phyloP scores from a whole-genome alignment of 2,888 invertebrate genomes.

The Tachystola acroxantha region DNA sequence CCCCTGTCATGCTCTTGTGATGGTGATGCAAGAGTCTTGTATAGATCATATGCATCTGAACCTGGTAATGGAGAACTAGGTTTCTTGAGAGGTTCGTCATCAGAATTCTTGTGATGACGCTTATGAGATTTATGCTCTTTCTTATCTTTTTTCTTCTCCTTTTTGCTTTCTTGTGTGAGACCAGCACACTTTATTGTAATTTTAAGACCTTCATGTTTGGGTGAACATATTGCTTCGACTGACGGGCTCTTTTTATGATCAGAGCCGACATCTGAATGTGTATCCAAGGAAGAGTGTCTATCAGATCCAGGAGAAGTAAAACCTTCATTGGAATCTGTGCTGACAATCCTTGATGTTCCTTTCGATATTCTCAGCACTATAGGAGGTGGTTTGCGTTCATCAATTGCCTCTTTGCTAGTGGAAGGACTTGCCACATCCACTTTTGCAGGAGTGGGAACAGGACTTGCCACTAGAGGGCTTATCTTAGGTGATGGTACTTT shows the following conservation, averaged over 20 bases:
- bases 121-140: slow-evolving; percentile 76
- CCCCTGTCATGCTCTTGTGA: slow-evolving; percentile 44
- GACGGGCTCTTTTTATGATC: slow-evolving; percentile 65
- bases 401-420: slow-evolving; percentile 65
- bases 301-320: slow-evolving; percentile 75
- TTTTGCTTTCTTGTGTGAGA: slow-evolving; percentile 56
- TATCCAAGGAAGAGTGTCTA: slow-evolving; percentile 69
- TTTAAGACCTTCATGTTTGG: slow-evolving; percentile 72
- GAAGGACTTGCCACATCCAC: slow-evolving; percentile 63
- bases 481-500: slow-evolving; percentile 65
- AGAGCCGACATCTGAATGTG: slow-evolving; percentile 58
- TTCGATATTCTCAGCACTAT: slow-evolving; percentile 93
- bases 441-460: slow-evolving; percentile 58
- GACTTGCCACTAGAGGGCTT: slow-evolving; percentile 60
- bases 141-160: slow-evolving; percentile 67
- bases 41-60: slow-evolving; percentile 69
- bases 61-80: slow-evolving; percentile 71
- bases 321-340: slow-evolving; percentile 81
- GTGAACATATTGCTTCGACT: slow-evolving; percentile 66
- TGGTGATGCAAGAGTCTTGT: slow-evolving; percentile 74
- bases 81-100: slow-evolving; percentile 56
- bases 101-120: slow-evolving; percentile 61
- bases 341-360: slow-evolving; percentile 81
- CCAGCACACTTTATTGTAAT: slow-evolving; percentile 71
- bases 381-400: slow-evolving; percentile 83